These are phyloP conservation scores for Hemicordylus capensis DNA, from an alignment of 2,113 vertebrate species.

Conservation along the genomic window DNA sequence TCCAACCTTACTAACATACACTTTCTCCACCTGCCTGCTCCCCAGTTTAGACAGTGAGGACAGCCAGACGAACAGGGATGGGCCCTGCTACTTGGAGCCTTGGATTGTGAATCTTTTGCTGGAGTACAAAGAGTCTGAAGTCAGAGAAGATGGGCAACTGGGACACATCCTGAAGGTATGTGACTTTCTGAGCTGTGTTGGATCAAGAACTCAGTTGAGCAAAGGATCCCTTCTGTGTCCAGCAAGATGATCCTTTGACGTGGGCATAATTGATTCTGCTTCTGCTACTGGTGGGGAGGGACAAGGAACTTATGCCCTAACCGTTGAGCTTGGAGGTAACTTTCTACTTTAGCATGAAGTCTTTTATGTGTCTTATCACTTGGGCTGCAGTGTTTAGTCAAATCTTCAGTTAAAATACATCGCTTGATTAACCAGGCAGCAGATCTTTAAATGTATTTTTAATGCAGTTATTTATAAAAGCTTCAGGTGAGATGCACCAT, in stretches of 20 bases:
- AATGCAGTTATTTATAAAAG: too few species aligned
- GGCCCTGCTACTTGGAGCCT: neutral
- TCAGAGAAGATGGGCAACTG: neutral
- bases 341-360: neutral
- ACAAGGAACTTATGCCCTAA: neutral
- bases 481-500: too few species aligned
- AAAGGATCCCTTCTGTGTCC: neutral
- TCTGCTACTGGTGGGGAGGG: neutral
- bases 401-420: neutral
- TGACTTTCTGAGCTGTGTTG: neutral
- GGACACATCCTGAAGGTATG: constrained; percentile 15
- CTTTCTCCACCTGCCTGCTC: too few species aligned
- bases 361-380: neutral
- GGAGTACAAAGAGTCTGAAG: neutral
- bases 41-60: neutral
- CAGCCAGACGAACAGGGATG: neutral
- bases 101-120: constrained; percentile 29
- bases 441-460: too few species aligned
- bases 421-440: too few species aligned
- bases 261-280: neutral
- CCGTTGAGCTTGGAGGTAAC: neutral
- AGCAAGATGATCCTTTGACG: neutral
- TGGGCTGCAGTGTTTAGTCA: neutral
- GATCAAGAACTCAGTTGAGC: neutral
- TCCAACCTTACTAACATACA: neutral